phyloP scores from a whole-genome alignment of 2,113 vertebrate genomes.

The Periophthalmodon schlosseri region DNA sequence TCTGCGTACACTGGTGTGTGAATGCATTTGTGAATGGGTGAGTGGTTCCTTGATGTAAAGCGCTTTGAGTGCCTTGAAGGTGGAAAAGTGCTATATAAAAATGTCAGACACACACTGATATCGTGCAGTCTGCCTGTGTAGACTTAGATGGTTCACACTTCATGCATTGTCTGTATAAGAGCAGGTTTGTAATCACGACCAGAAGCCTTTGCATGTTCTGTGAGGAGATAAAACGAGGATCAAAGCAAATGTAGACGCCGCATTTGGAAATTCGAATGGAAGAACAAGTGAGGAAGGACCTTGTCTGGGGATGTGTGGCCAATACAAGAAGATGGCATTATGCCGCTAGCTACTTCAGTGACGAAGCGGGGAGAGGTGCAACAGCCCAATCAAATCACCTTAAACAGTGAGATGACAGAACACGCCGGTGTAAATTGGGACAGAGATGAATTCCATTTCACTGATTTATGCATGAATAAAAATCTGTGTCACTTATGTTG shows the following conservation, averaged over 20 bases:
- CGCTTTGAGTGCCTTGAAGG: no score
- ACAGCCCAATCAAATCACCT: slow-evolving; percentile 47
- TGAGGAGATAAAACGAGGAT: slow-evolving; percentile 12
- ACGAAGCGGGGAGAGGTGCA: slow-evolving; percentile 28
- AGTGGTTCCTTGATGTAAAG: no score
- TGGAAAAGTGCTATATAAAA: no score
- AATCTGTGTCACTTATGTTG: not conserved
- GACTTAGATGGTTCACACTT: not conserved
- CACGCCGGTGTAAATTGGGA: not conserved
- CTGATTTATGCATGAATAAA: not conserved
- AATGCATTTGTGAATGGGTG: no score
- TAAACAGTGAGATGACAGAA: slow-evolving; percentile 31
- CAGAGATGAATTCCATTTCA: slow-evolving; percentile 19
- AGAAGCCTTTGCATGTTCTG: slow-evolving; percentile 22
- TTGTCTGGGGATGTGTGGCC: slow-evolving; percentile 49
- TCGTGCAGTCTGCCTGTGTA: not conserved
- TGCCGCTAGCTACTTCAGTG: slow-evolving; percentile 42
- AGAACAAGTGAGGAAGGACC: slow-evolving; percentile 25
- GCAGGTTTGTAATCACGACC: slow-evolving; percentile 41
- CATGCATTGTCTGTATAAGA: not conserved
- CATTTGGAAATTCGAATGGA: slow-evolving; percentile 40
- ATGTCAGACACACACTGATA: not conserved
- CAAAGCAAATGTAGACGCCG: not conserved
- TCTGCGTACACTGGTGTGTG: no score
- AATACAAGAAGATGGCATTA: slow-evolving; percentile 58